Evolutionary conservation across 2,888 invertebrate species (phyloP).

Genomic region (Lomographa bimaculata): DNA sequence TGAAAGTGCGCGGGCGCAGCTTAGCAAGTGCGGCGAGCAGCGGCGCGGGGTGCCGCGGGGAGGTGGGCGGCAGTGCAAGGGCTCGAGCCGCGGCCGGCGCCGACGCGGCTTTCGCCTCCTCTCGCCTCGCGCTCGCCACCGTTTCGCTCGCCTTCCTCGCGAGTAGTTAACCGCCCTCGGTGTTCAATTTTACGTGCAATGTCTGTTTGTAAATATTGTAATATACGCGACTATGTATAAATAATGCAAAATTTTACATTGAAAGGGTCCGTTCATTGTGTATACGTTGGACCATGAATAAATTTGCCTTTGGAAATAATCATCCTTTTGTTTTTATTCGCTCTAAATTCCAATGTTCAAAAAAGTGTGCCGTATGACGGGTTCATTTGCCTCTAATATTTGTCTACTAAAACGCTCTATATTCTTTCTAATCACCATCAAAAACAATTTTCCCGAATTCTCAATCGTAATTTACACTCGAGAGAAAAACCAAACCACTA

Average conservation of each 20-base stretch:
- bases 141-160: constrained; percentile 64
- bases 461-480: neutral
- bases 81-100: constrained; percentile 58
- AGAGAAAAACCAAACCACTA: neutral
- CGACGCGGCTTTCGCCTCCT: constrained; percentile 44
- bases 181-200: constrained; percentile 66
- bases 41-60: constrained; percentile 66
- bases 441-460: too few relatives aligned
- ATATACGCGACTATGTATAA: constrained; percentile 63
- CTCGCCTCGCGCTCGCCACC: constrained; percentile 52
- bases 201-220: constrained; percentile 80
- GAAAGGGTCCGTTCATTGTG: constrained; percentile 81
- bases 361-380: constrained; percentile 14
- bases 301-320: constrained; percentile 75
- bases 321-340: constrained; percentile 42
- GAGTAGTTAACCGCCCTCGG: constrained; percentile 68
- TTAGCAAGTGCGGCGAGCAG: constrained; percentile 82
- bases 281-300: constrained; percentile 82
- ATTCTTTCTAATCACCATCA: too few relatives aligned
- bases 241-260: constrained; percentile 79
- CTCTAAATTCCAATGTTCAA: constrained; percentile 18
- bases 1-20: constrained; percentile 91
- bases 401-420: too few relatives aligned
- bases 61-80: constrained; percentile 64
- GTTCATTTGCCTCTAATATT: constrained; percentile 32